phyloP scores from a whole-genome alignment of 2,888 invertebrate genomes.

The Archaeoteleia sp. region DNA sequence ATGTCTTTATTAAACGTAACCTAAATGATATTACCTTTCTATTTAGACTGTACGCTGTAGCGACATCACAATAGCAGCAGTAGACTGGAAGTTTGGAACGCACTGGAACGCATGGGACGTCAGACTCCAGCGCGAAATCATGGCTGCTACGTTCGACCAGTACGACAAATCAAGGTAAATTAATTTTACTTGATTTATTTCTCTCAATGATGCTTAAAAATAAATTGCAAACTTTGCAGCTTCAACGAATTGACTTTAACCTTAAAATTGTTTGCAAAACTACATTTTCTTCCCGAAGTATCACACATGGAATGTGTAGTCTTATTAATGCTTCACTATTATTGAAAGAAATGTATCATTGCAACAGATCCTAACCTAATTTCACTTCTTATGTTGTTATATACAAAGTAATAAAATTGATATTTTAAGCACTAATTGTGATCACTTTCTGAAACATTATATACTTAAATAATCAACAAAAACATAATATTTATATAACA shows the following conservation, averaged over 20 bases:
- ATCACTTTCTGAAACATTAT: too few relatives aligned
- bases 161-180: conserved; percentile 81
- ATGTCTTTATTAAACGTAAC: too few relatives aligned
- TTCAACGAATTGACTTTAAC: conserved; percentile 1
- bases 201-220: neutral
- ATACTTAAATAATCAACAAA: too few relatives aligned
- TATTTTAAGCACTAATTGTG: too few relatives aligned
- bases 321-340: conserved; percentile 5
- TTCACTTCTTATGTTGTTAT: neutral
- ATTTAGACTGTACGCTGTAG: too few relatives aligned
- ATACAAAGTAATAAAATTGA: too few relatives aligned
- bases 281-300: neutral
- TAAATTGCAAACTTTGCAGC: neutral
- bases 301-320: neutral
- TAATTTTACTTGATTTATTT: conserved; percentile 1
- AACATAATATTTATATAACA: too few relatives aligned
- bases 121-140: conserved; percentile 61
- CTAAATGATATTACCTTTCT: too few relatives aligned
- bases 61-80: too few relatives aligned
- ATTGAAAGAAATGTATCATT: conserved; percentile 7
- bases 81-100: conserved; percentile 12
- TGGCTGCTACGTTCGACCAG: conserved; percentile 83
- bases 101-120: conserved; percentile 44
- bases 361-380: neutral
- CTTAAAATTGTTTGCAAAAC: neutral